Percentiles rank a stretch among this genome's conserved stretches.
These are phyloP conservation scores for Campoplex capitator DNA, from an alignment of 2,888 invertebrate species.

Conservation along the genomic window DNA sequence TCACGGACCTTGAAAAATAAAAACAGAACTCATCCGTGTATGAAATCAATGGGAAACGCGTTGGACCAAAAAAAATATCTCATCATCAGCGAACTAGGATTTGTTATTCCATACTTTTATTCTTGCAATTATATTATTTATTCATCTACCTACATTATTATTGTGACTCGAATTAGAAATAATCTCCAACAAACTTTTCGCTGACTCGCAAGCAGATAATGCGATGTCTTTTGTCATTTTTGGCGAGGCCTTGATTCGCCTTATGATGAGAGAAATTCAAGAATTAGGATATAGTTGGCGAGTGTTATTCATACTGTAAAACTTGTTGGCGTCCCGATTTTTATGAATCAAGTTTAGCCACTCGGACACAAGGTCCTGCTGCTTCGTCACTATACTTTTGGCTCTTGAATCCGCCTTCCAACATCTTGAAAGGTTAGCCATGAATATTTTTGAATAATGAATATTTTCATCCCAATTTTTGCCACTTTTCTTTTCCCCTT, in stretches of 20 bases:
- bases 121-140: no score
- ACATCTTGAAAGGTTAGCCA: background rate
- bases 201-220: no score
- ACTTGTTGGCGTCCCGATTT: background rate
- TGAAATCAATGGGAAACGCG: background rate
- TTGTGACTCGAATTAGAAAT: no score
- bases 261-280: background rate
- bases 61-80: background rate
- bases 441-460: constrained; percentile 49
- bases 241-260: background rate
- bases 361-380: background rate
- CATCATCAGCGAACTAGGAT: background rate
- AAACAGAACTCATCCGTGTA: background rate
- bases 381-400: background rate
- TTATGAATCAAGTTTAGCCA: background rate
- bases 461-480: constrained; percentile 30
- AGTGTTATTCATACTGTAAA: constrained; percentile 2
- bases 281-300: no score
- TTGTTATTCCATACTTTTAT: background rate
- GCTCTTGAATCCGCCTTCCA: background rate
- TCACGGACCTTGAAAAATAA: background rate
- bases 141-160: no score
- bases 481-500: background rate
- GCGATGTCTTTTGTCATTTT: no score
- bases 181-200: no score